phyloP scores from a whole-genome alignment of 1,140 invertebrate genomes.

The Episyrphus balteatus region DNA sequence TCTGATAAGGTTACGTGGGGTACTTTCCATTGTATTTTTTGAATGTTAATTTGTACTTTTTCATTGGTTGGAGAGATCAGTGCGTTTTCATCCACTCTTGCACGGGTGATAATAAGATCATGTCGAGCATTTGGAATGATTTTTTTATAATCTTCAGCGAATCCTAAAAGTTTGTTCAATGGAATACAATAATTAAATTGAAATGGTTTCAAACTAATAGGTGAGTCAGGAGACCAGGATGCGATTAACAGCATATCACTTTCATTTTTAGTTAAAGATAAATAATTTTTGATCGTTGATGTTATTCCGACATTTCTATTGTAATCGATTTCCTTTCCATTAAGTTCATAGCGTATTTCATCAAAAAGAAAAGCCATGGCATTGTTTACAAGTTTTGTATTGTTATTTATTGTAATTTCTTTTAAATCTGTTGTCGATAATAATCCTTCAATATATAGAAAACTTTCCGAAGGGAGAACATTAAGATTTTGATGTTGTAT shows the following conservation, averaged over 20 bases:
- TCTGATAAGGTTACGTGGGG: constrained; percentile 6
- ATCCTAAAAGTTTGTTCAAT: too few relatives aligned
- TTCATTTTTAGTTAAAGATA: constrained; percentile 18
- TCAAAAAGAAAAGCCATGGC: constrained; percentile 35
- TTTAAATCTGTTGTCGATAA: constrained; percentile 12
- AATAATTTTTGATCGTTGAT: constrained; percentile 32
- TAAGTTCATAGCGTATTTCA: constrained; percentile 38
- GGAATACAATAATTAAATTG: constrained; percentile 34
- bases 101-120: constrained; percentile 35
- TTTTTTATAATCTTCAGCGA: constrained; percentile 39
- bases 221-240: constrained; percentile 14
- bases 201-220: constrained; percentile 3
- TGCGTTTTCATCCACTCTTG: constrained; percentile 16
- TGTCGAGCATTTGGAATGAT: constrained; percentile 38
- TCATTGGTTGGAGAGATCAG: constrained; percentile 13
- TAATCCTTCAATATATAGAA: constrained; percentile 25
- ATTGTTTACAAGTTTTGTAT: constrained; percentile 28
- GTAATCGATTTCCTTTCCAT: constrained; percentile 36
- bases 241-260: constrained; percentile 15
- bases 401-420: background rate
- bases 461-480: constrained; percentile 24
- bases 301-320: constrained; percentile 33
- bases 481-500: constrained; percentile 33
- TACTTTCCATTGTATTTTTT: constrained; percentile 7
- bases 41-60: constrained; percentile 12